Evolutionary conservation across 2,113 vertebrate species (phyloP), one percentile per base, ranked within the genome.

Genomic region (Callipepla californica): DNA sequence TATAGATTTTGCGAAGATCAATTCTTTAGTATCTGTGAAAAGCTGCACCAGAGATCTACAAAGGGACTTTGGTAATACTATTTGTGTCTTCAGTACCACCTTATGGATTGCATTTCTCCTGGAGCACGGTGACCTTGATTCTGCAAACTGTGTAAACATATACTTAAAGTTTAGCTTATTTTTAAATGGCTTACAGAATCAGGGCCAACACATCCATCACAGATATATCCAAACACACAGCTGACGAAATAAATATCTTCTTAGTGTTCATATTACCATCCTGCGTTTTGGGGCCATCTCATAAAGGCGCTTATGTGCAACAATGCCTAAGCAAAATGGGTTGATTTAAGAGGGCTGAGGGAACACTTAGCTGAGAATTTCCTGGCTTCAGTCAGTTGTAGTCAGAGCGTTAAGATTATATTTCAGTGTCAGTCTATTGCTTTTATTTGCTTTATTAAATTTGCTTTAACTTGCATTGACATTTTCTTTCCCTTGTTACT

Each of bases 401-500:
- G 92, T 81, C 89, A 90, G 83, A 91, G 80, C 1, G 1, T 93
- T 86, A 80, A 94, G 87, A 80, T 85, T 94, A 84, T 93, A 95
- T 96, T 94, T 95, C 94, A 96, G 86, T 93, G 92, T 95, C 95
- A 87, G 63, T 94, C 53, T 92, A 85, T 68, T 89, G 86, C 84
- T 95, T 94, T 96, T 95, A 96, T 95, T 96, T 94, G 89, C 89
- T 95, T 94, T 95, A 96, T 97, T 96, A 96, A 96, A 95, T 96
- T 96, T 96, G 82, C 85, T 96, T 93, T 97, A 96, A 96, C 89
- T 93, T 94, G 88, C 90, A 93, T 74, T 95, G 94, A 94, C 94
- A 84, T 96, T 94, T 94, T 92, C 90, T 62, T 94, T 81, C 85
- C 83, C 90, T 95, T 90, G 80, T 93, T 93, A 90, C 85, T 88